Percentiles rank a stretch among this genome's conserved stretches.
phyloP scores from a whole-genome alignment of 2,797 vertebrate genomes.

The Anguilla obscura region DNA sequence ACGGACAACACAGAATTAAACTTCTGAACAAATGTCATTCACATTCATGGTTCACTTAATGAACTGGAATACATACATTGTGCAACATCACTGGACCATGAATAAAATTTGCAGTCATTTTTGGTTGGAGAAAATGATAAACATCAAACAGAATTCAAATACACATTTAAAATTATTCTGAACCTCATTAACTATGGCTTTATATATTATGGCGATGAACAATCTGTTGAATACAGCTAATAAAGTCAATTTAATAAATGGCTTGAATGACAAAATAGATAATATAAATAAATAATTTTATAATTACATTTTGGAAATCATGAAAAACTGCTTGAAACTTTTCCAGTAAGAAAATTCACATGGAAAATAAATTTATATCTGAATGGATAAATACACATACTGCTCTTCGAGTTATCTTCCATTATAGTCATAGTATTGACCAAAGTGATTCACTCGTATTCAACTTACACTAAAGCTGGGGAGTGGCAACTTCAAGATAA shows the following conservation, averaged over 20 bases:
- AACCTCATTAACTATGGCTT: not conserved
- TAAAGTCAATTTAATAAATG: not conserved
- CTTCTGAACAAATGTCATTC: not conserved
- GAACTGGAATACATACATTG: not conserved
- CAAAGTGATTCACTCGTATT: not conserved
- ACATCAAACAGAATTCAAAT: not conserved
- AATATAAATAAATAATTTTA: constrained; percentile 15
- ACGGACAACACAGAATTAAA: not conserved
- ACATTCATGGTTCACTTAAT: not conserved
- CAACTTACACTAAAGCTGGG: not conserved
- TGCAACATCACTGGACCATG: not conserved
- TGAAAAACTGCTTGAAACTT: not conserved
- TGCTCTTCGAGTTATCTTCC: not conserved
- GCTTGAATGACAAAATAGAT: constrained; percentile 19
- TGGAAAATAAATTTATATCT: not conserved
- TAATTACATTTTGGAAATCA: not conserved
- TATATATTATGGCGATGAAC: not conserved
- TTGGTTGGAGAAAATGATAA: not conserved
- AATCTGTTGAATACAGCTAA: not conserved
- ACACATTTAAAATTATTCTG: not conserved
- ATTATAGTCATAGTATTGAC: not conserved
- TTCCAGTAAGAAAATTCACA: not conserved
- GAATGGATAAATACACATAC: not conserved
- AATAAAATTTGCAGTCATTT: not conserved
- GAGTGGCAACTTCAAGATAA: not conserved